Base-by-base conservation (phyloP, 2,888 invertebrate genomes). In the Hemithea aestivaria region DNA sequence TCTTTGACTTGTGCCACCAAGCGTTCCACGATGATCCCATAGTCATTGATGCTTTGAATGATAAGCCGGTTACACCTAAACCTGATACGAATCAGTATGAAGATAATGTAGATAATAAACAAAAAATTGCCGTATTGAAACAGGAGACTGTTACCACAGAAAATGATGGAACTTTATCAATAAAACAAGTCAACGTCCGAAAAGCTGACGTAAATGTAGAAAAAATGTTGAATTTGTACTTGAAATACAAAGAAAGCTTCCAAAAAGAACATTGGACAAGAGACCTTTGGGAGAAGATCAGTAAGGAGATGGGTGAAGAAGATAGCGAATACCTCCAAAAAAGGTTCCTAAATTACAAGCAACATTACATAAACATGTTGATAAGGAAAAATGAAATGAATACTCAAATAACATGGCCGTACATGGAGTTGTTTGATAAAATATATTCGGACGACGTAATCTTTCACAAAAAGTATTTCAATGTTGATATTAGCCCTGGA, bases 261-360 rank as follows among this genome's bases (percentile, higher is more conserved):
- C 64, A 64, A 34, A 71, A 67, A 24, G 66, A 73, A 16, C 64
- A 67, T 31, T 66, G 69, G 47, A 68, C 70, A 9, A 69, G 65
- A 39, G 66, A 65, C n/a, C 40, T 84, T 7, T 87, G 85, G 85
- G 78, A 80, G 3, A 64, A 62, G 0, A 82, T 85, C 35, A 76
- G 82, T 1, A 33, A 63, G 33, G 78, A 84, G 52, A 45, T 87
- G 31, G 83, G 83, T 0, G 68, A 71, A 30, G 69, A 75, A 7
- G 73, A 80, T 21, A 66, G 71, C 0, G 79, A 81, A 8, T 85
- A 81, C 42, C 80, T 82, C 77, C 78, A 83, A 20, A 84, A 76
- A 50, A 57, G 83, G 0, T 87, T 83, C 34, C 45, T 81, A 1
- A 87, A 87, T 46, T 77, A 66, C 41, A 87, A 83, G 39, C 82